Conservation (phyloP, 2,888 invertebrate genomes). For the Ophonus ardosiacus region DNA sequence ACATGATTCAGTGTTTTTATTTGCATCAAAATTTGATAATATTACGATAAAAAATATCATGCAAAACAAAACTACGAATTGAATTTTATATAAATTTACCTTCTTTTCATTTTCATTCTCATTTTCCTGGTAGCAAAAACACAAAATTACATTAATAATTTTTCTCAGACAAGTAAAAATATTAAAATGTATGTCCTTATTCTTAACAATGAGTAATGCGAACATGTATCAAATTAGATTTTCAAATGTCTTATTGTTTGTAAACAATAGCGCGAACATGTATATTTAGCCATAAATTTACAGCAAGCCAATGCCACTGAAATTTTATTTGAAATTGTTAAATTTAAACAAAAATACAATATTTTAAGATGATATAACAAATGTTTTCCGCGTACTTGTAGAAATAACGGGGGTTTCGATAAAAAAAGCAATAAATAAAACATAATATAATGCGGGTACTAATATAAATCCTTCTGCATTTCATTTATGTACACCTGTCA, state of each 20-base stretch:
- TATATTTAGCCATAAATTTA: conserved; percentile 18
- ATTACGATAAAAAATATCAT: not conserved
- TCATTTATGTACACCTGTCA: conserved; percentile 36
- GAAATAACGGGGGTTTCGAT: not conserved
- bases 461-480: conserved; percentile 17
- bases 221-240: conserved; percentile 16
- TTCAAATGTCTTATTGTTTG: conserved; percentile 37
- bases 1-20: not conserved
- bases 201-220: conserved; percentile 32
- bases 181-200: not conserved
- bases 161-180: conserved; percentile 6
- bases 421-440: conserved; percentile 19
- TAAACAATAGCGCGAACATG: conserved; percentile 36
- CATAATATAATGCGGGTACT: conserved; percentile 11
- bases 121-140: conserved; percentile 54
- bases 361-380: not conserved
- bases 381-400: no score
- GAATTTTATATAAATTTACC: conserved; percentile 41
- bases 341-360: not conserved
- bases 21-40: not conserved
- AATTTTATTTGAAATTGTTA: not conserved
- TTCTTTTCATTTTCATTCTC: conserved; percentile 55
- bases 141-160: conserved; percentile 39
- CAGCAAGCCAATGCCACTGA: conserved; percentile 1
- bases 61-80: not conserved